Evolutionary conservation across 2,797 vertebrate genomes (phyloP).

Genomic region (Chelon auratus): DNA sequence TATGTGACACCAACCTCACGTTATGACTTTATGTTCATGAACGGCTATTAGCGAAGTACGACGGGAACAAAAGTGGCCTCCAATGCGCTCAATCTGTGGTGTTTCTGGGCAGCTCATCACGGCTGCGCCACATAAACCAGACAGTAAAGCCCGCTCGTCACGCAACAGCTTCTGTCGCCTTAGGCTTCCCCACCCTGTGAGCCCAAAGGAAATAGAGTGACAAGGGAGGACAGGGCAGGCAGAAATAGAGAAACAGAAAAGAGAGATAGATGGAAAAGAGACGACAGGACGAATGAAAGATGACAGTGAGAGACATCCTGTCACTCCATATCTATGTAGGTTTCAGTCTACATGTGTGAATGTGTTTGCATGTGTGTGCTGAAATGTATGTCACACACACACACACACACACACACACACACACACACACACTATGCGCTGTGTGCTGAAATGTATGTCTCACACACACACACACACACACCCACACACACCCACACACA

Average conservation of each 20-base stretch:
- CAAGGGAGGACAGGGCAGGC: conserved; percentile 49
- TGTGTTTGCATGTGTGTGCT: conserved; percentile 28
- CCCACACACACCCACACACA: not conserved
- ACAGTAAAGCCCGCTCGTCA: conserved; percentile 24
- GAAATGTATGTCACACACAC: not conserved
- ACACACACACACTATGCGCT: too few relatives aligned
- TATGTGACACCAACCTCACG: conserved; percentile 33
- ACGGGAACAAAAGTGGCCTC: conserved; percentile 8
- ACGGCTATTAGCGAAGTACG: conserved; percentile 4
- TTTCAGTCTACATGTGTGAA: conserved; percentile 31
- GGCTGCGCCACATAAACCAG: conserved; percentile 23
- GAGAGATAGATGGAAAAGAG: conserved; percentile 33
- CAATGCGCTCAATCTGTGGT: not conserved
- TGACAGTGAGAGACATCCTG: conserved; percentile 69
- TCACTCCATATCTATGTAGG: conserved; percentile 68
- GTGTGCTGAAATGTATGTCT: not conserved
- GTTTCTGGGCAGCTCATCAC: not conserved
- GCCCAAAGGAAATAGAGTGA: conserved; percentile 54
- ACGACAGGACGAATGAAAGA: conserved; percentile 59
- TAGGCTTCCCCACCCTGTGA: conserved; percentile 44
- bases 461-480: not conserved
- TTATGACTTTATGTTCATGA: conserved; percentile 17
- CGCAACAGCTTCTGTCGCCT: conserved; percentile 44
- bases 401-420: not conserved
- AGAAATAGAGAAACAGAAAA: conserved; percentile 48